These are phyloP conservation scores for Lathamus discolor DNA, from an alignment of 2,113 vertebrate genomes.

Conservation along the genomic window DNA sequence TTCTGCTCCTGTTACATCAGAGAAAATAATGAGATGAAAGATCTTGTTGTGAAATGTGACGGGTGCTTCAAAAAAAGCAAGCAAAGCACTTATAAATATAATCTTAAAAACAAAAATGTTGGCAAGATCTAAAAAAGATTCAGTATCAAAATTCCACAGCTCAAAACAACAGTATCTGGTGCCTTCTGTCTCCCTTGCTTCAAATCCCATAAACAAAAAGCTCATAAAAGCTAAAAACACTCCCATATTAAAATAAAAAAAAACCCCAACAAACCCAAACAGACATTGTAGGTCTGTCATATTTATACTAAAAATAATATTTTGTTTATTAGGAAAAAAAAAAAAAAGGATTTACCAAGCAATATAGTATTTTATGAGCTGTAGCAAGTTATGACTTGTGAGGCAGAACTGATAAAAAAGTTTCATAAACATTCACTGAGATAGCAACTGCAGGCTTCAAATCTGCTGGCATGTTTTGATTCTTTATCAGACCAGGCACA, in stretches of 20 bases:
- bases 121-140: not conserved
- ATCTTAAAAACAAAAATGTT: not conserved
- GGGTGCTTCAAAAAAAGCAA: constrained; percentile 11
- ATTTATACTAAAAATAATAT: not conserved
- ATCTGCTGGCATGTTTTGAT: not conserved
- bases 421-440: not conserved
- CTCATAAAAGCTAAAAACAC: not conserved
- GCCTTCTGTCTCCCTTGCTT: not conserved
- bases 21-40: not conserved
- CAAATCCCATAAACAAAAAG: not conserved
- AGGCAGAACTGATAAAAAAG: not conserved
- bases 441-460: not conserved
- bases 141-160: not conserved
- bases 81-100: not conserved
- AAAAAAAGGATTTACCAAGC: not conserved
- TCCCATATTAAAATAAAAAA: not conserved
- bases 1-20: constrained; percentile 15
- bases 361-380: not conserved
- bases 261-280: not conserved
- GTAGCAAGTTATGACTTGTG: not conserved
- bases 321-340: not conserved
- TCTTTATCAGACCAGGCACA: not conserved
- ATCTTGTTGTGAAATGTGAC: not conserved
- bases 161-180: not conserved
- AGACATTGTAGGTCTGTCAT: not conserved